phyloP scores from a whole-genome alignment of 2,113 vertebrate species.

The Heterochromis multidens region DNA sequence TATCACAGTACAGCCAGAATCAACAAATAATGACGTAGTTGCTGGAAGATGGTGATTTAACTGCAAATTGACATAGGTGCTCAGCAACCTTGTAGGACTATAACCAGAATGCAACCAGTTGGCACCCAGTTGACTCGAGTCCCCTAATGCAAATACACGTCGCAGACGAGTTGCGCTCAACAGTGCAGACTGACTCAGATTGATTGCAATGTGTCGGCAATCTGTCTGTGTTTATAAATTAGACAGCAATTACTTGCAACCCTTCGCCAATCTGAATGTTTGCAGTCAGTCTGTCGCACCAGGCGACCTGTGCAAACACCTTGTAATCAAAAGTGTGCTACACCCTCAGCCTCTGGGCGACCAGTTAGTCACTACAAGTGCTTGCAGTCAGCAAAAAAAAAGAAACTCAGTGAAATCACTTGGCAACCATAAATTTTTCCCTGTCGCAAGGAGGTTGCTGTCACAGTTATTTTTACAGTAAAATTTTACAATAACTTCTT shows the following conservation, averaged over 20 bases:
- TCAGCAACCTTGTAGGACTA: neutral
- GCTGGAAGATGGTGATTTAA: neutral
- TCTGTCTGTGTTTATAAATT: no score
- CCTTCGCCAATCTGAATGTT: neutral
- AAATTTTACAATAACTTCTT: no score
- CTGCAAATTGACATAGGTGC: neutral
- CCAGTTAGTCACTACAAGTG: no score
- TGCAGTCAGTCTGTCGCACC: neutral
- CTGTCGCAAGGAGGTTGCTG: no score
- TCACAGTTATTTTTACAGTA: no score
- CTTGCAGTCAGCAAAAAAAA: no score
- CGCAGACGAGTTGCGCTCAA: neutral
- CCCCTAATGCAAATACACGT: no score
- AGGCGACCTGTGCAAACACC: neutral
- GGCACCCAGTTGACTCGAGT: no score
- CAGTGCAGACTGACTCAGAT: neutral
- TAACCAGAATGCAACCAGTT: no score
- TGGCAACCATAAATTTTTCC: no score
- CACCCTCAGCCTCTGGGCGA: neutral
- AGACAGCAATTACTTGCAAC: neutral
- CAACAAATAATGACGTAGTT: neutral
- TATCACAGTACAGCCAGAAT: neutral
- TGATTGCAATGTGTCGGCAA: neutral
- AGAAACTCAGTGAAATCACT: no score
- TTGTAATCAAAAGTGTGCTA: neutral